A percentile compares a stretch with the other conserved stretches of the same genome.
These are phyloP conservation scores for Actenoides lindsayi DNA, from an alignment of 2,113 vertebrate genomes.

Conservation along the genomic window DNA sequence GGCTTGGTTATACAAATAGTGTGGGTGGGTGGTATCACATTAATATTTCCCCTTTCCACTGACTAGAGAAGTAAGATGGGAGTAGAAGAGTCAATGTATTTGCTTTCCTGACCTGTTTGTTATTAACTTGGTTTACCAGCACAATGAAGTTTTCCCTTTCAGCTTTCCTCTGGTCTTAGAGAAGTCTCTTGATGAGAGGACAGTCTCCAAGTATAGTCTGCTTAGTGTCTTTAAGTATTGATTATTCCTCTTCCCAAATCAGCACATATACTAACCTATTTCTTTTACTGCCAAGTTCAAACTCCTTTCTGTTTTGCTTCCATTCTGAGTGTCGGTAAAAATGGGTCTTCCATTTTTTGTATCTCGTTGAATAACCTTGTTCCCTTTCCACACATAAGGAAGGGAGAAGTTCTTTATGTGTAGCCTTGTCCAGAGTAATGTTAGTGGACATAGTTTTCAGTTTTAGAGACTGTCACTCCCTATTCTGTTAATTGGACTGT, in stretches of 20 bases:
- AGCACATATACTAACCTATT: background rate
- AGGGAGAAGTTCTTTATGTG: background rate
- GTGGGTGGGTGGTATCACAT: no score
- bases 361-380: background rate
- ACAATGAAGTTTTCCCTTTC: background rate
- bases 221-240: slow-evolving; percentile 20
- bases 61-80: background rate
- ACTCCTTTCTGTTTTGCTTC: background rate
- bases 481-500: background rate
- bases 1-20: background rate
- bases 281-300: background rate
- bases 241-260: background rate
- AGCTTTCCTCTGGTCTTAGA: background rate
- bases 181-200: background rate
- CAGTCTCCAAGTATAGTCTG: background rate
- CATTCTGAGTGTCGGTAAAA: background rate
- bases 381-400: background rate
- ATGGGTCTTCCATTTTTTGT: background rate
- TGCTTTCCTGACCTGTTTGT: background rate
- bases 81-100: background rate
- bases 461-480: background rate
- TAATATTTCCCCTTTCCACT: background rate
- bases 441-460: background rate
- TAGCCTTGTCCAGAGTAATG: background rate
- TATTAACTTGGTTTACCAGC: background rate